Evolutionary conservation across 2,113 vertebrate species (phyloP), one percentile per base, ranked within the genome.

Genomic region (Gymnorhina tibicen): DNA sequence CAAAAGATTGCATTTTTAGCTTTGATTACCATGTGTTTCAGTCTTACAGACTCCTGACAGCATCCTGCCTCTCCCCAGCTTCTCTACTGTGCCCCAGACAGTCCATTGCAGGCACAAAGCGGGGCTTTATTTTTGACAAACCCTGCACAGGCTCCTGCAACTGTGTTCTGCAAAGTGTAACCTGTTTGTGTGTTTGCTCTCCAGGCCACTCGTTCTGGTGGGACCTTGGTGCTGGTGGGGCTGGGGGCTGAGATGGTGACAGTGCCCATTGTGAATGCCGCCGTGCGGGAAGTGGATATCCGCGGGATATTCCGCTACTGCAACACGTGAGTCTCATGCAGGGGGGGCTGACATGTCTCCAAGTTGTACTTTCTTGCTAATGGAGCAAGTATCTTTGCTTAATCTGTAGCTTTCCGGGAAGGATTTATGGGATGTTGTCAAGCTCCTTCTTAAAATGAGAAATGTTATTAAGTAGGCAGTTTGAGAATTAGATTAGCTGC

Each of bases 261-360:
- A 0, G 52, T 99, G 84, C 99, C 99, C 60, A 97, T 99, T 0
- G 50, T 99, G 74, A 98, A 98, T 0, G 99, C 99, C 0, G 98
- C 99, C 0, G 22, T 97, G 60, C 98, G 98, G 67, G 99, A 99
- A 66, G 98, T 99, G 89, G 99, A 99, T 69, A 99, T 99, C 98
- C 98, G 98, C 47, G 99, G 99, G 3, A 98, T 99, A 75, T 99
- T 99, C 97, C 98, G 99, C 96, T 99, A 99, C 96, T 98, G 99
- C 97, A 99, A 99, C 95, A 99, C 99, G 99, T 99, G 94, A 99
- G 98, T 98, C 75, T 76, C 3, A 1, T 23, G 52, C 22, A 19
- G 41, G 6, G 6, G 6, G 35, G 53, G 7, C 16, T 63, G 18
- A 2, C 22, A 20, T 22, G 14, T 17, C 49, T 86, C 63, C n/a